Base-by-base conservation (phyloP, 2,113 vertebrate species). In the Melanocharis versteri region DNA sequence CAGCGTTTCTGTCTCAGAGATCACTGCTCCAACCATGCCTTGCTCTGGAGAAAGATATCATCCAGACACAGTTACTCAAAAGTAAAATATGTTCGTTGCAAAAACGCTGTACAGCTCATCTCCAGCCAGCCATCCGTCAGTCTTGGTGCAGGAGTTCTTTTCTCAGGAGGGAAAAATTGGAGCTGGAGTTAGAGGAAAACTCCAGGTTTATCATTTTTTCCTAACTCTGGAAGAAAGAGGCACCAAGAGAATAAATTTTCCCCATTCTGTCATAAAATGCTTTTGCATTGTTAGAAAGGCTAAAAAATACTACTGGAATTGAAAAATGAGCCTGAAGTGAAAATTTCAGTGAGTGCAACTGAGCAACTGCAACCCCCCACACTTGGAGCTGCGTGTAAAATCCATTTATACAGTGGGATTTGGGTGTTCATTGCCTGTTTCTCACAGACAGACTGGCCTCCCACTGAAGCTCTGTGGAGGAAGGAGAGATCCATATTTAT, bases 381-480 rank as follows among this genome's bases (percentile, higher is more conserved):
- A 10, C 54, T 15, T 7, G 31, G 17, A 27, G 57, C 35, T 87
- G 53, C 1, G 2, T 6, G 21, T 22, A 65, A 83, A 89, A 51
- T 6, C 44, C 40, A 54, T 33, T 42, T 21, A 1, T 4, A 2
- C 26, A 21, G 1, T 0, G 9, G n/a, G 48, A 37, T 31, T 7
- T 50, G 45, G 9, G 35, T 28, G 10, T 30, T 26, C 27, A 7
- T 0, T n/a, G 61, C 26, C 42, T 68, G 31, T 1, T 27, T 39
- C 24, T 31, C 31, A 68, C 22, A 30, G 45, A 10, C 15, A 71
- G 20, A 7, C 44, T 64, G 72, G 28, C 9, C 13, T 37, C 48
- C 51, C 72, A 27, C 24, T n/a, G 62, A 7, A 47, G 33, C 44
- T 13, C 1, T 37, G 48, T 30, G 50, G 13, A 40, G 21, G 37